These are phyloP conservation scores for Lamellibrachia satsuma DNA, from an alignment of 2,888 invertebrate genomes.

Conservation along the genomic window DNA sequence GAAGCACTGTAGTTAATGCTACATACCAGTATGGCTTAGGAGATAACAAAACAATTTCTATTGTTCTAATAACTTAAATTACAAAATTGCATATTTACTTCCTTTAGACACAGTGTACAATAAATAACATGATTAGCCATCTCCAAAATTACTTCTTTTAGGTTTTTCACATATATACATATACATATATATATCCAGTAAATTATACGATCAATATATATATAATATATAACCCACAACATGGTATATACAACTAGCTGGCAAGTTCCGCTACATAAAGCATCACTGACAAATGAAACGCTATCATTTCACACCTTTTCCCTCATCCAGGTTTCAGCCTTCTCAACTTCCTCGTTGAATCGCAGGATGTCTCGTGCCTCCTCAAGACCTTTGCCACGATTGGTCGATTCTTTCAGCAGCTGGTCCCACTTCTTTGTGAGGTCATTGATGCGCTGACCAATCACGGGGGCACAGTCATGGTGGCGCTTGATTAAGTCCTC, in stretches of 20 bases:
- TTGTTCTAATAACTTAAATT: too few relatives aligned
- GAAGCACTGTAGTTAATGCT: background rate
- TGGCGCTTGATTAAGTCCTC: constrained; percentile 76
- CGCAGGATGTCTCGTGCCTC: constrained; percentile 97
- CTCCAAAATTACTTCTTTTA: too few relatives aligned
- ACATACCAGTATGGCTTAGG: too few relatives aligned
- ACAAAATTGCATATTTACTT: too few relatives aligned
- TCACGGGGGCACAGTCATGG: constrained; percentile 77
- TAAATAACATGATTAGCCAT: too few relatives aligned
- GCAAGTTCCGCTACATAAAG: background rate
- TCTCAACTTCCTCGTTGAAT: constrained; percentile 95
- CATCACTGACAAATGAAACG: background rate
- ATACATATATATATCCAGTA: too few relatives aligned
- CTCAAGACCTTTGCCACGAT: constrained; percentile 83
- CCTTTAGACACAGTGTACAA: too few relatives aligned
- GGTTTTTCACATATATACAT: too few relatives aligned
- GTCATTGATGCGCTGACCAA: constrained; percentile 73
- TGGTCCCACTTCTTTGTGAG: constrained; percentile 82
- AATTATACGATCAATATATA: too few relatives aligned
- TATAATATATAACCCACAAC: too few relatives aligned
- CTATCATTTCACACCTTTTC: constrained; percentile 76
- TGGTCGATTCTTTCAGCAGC: constrained; percentile 77
- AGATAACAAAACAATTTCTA: too few relatives aligned
- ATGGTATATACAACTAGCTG: too few relatives aligned
- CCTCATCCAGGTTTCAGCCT: constrained; percentile 95